Percentiles rank a stretch among this genome's conserved stretches.
phyloP scores from a whole-genome alignment of 2,888 invertebrate species.

The Drosophila tanythrix region DNA sequence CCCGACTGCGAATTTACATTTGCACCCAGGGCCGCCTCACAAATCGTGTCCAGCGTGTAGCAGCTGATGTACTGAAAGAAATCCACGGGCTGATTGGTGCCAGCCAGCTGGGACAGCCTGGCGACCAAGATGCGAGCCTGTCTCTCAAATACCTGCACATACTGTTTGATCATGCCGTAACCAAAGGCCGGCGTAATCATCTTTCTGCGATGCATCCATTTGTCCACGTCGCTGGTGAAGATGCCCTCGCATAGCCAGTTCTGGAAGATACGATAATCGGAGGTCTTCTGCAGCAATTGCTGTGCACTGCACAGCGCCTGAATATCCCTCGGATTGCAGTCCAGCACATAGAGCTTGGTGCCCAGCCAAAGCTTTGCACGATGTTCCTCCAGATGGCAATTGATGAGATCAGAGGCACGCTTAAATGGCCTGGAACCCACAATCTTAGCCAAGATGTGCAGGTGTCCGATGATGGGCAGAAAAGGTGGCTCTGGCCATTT shows the following conservation, averaged over 20 bases:
- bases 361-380: conserved; percentile 67
- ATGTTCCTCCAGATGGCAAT: conserved; percentile 54
- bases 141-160: conserved; percentile 48
- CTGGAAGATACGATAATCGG: conserved; percentile 57
- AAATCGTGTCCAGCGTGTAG: conserved; percentile 66
- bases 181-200: conserved; percentile 63
- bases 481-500: conserved; percentile 63
- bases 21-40: conserved; percentile 66
- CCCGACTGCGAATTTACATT: conserved; percentile 50
- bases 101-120: conserved; percentile 26
- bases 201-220: conserved; percentile 65
- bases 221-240: conserved; percentile 55
- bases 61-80: conserved; percentile 58
- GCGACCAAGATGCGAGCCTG: conserved; percentile 53
- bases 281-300: conserved; percentile 63
- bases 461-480: conserved; percentile 60
- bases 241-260: conserved; percentile 61
- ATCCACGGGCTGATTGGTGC: conserved; percentile 40
- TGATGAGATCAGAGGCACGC: conserved; percentile 39
- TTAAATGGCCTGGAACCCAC: conserved; percentile 49
- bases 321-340: conserved; percentile 69
- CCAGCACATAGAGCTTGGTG: conserved; percentile 61
- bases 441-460: conserved; percentile 56
- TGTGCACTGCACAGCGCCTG: conserved; percentile 60
- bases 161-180: conserved; percentile 62